Evolutionary conservation across 2,797 vertebrate genomes (phyloP).

Genomic region (Pseudotriccus pelzelni): DNA sequence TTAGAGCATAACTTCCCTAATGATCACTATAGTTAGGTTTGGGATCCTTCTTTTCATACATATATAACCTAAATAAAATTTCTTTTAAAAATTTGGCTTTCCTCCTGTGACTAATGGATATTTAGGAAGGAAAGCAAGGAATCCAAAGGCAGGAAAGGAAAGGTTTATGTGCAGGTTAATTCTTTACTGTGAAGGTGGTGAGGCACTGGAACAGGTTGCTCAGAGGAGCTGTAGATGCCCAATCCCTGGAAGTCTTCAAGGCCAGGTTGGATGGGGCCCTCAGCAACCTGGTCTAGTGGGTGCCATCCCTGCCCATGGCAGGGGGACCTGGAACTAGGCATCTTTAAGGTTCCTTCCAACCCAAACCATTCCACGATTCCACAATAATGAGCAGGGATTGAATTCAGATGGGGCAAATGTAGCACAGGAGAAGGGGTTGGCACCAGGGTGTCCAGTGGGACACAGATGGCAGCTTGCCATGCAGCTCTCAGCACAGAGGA

Average conservation of each 20-base stretch:
- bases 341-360: neutral
- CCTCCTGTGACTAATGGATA: neutral
- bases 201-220: neutral
- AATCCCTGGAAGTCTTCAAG: neutral
- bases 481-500: neutral
- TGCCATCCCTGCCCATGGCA: neutral
- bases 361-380: no score
- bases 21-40: neutral
- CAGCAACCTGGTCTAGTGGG: neutral
- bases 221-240: neutral
- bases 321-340: accelerated
- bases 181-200: neutral
- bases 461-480: accelerated
- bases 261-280: neutral
- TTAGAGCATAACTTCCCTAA: neutral
- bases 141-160: neutral
- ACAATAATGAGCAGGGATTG: neutral
- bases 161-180: neutral
- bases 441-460: accelerated
- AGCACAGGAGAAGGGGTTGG: neutral
- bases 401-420: neutral
- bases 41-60: neutral
- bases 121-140: neutral
- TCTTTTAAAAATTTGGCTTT: neutral
- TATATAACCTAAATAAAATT: neutral